Evolutionary conservation across 1,140 invertebrate species (phyloP).

Genomic region (Ceratina japonica): DNA sequence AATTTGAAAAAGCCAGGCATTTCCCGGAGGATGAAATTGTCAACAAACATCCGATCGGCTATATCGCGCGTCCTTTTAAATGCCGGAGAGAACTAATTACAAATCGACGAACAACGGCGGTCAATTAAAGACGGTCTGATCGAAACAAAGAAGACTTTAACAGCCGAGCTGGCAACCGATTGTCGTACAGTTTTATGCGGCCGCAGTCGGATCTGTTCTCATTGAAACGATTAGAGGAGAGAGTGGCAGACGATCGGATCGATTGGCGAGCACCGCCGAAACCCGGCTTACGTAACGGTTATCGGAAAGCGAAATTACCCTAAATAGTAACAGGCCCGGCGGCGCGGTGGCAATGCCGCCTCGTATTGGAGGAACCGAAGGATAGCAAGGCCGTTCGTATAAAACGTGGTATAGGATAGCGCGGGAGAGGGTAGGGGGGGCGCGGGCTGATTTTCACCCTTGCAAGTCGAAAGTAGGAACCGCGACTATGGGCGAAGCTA

Average conservation of each 20-base stretch:
- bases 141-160: neutral
- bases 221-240: conserved; percentile 41
- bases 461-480: conserved; percentile 74
- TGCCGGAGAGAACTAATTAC: neutral
- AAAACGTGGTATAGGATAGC: conserved; percentile 19
- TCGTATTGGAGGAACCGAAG: conserved; percentile 53
- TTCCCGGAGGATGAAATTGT: neutral
- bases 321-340: conserved; percentile 71
- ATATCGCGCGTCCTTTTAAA: too few relatives aligned
- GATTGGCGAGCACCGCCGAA: conserved; percentile 43
- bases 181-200: neutral
- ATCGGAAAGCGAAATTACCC: conserved; percentile 72
- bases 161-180: neutral
- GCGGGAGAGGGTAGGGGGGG: neutral
- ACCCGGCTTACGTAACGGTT: conserved; percentile 53
- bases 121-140: neutral
- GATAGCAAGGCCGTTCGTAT: conserved; percentile 32
- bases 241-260: conserved; percentile 38
- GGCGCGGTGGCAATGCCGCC: conserved; percentile 48
- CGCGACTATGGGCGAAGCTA: conserved; percentile 72
- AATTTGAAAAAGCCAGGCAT: neutral
- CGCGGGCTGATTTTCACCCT: conserved; percentile 57
- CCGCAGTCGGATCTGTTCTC: conserved; percentile 11
- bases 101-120: neutral
- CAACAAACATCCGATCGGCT: too few relatives aligned